These are phyloP conservation scores for Platerodrilus igneus DNA, from an alignment of 2,888 invertebrate species.

Conservation along the genomic window DNA sequence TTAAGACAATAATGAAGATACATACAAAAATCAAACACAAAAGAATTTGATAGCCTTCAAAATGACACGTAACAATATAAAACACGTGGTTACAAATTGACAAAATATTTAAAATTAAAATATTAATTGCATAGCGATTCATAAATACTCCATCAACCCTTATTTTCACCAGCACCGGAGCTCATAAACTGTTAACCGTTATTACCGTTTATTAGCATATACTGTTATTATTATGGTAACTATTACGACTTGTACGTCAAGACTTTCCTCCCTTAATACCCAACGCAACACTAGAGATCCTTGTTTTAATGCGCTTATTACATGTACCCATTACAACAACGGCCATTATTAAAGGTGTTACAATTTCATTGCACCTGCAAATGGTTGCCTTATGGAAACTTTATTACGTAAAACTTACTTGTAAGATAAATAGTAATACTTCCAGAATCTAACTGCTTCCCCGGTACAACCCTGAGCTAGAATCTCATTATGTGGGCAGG, in stretches of 20 bases:
- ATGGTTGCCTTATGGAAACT: constrained; percentile 20
- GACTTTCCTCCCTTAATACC: constrained; percentile 18
- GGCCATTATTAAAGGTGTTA: constrained; percentile 18
- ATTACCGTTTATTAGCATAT: constrained; percentile 14
- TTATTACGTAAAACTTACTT: constrained; percentile 8
- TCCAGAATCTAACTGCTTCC: background rate
- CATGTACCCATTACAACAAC: constrained; percentile 23
- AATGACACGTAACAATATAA: no score
- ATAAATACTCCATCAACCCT: no score
- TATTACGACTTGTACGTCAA: constrained; percentile 21
- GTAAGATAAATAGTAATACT: background rate
- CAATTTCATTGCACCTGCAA: constrained; percentile 20
- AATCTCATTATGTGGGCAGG: no score
- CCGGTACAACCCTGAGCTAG: background rate
- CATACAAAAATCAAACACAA: no score
- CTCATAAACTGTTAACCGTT: no score
- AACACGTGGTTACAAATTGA: no score
- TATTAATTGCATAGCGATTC: no score
- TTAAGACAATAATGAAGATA: no score
- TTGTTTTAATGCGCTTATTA: constrained; percentile 24
- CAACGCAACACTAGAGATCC: constrained; percentile 21
- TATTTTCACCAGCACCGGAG: no score
- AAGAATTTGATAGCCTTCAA: no score
- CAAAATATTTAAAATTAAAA: no score
- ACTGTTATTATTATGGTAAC: constrained; percentile 18